Percentiles rank a stretch among this genome's conserved stretches.
These are phyloP conservation scores for Augiades crinisus DNA, from an alignment of 2,888 invertebrate genomes.

Conservation along the genomic window DNA sequence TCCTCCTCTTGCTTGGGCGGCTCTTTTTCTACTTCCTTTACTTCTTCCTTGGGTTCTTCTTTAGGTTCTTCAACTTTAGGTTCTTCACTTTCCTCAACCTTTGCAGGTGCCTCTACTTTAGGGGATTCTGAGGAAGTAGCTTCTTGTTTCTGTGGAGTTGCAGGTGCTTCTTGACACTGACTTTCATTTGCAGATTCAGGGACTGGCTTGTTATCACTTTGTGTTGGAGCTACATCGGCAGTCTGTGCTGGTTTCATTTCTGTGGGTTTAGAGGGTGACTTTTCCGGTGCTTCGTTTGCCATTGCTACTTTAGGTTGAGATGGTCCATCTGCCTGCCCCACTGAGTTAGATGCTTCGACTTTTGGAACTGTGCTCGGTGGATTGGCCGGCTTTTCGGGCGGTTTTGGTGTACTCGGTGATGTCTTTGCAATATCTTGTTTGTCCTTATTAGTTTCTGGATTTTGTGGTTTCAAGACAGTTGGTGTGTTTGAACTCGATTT, in stretches of 20 bases:
- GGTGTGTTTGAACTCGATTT: constrained; percentile 59
- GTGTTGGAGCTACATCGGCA: constrained; percentile 66
- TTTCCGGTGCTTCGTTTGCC: constrained; percentile 63
- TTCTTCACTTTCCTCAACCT: constrained; percentile 56
- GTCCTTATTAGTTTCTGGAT: constrained; percentile 64
- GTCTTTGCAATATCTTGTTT: constrained; percentile 71
- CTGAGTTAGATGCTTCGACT: constrained; percentile 48
- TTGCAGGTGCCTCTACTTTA: constrained; percentile 47
- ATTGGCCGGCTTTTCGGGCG: constrained; percentile 57
- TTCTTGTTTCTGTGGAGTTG: constrained; percentile 48
- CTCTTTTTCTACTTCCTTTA: constrained; percentile 40
- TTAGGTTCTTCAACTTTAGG: constrained; percentile 47
- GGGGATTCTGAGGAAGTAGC: constrained; percentile 45
- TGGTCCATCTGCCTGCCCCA: constrained; percentile 49
- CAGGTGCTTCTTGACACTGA: constrained; percentile 53
- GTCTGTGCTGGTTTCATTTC: constrained; percentile 62
- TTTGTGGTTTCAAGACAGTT: constrained; percentile 57
- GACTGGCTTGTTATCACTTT: constrained; percentile 64
- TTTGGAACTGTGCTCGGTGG: constrained; percentile 61
- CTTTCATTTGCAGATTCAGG: constrained; percentile 67
- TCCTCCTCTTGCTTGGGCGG: constrained; percentile 52
- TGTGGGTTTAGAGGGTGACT: constrained; percentile 62
- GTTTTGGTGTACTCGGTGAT: constrained; percentile 71
- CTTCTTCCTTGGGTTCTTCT: constrained; percentile 48
- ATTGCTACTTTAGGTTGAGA: constrained; percentile 62